These are phyloP conservation scores for Cyanistes caeruleus DNA, from an alignment of 2,113 vertebrate species.

Conservation along the genomic window DNA sequence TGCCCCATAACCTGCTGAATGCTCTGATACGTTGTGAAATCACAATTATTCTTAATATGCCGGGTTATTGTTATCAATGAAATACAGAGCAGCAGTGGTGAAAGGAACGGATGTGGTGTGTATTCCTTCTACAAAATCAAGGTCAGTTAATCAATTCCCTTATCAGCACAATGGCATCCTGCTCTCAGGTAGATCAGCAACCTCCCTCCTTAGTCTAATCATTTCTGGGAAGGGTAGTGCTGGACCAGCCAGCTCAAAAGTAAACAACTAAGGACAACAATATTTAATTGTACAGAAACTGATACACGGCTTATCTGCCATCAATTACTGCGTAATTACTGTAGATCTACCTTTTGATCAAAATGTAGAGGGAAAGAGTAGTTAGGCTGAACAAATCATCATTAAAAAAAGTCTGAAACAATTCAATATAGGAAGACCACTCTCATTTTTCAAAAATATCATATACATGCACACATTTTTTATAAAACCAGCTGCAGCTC, in stretches of 20 bases:
- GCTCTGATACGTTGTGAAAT: neutral
- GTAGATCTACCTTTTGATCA: neutral
- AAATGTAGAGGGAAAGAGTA: neutral
- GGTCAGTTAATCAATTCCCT: neutral
- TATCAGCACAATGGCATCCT: neutral
- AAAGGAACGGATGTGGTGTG: neutral
- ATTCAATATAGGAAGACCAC: neutral
- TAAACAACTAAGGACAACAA: neutral
- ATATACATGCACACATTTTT: neutral
- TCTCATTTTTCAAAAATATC: neutral
- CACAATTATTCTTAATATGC: neutral
- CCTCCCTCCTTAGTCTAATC: neutral
- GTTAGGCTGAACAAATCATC: neutral
- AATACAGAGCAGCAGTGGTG: neutral
- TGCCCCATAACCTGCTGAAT: neutral
- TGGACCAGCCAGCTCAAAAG: neutral
- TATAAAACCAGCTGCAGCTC: neutral
- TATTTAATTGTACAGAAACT: neutral
- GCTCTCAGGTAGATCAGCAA: neutral
- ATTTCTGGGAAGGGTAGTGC: neutral
- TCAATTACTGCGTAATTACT: neutral
- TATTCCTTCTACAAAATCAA: neutral
- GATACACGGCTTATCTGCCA: fast-evolving
- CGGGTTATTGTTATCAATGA: neutral
- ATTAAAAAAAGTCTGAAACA: neutral